phyloP scores from a whole-genome alignment of 92 coral and sea anemone genomes.

The Siderastrea siderea region DNA sequence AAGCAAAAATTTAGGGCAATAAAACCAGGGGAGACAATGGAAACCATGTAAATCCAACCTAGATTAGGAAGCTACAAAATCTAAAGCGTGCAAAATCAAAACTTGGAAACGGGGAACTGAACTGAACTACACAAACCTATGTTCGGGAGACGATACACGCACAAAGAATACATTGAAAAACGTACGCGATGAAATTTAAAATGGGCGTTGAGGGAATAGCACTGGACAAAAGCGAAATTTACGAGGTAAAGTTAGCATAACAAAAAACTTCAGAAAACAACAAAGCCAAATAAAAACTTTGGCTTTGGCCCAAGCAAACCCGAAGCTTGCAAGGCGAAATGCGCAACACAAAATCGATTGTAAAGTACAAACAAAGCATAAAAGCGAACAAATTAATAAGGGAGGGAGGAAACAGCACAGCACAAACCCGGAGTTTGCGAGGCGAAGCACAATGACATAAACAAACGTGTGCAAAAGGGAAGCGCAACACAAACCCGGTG shows the following conservation, averaged over 20 bases:
- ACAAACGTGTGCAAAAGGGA: background rate
- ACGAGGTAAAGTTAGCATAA: background rate
- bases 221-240: background rate
- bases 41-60: background rate
- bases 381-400: no score
- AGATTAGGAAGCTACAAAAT: slow-evolving; percentile 9
- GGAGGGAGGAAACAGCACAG: background rate
- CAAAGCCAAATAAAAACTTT: background rate
- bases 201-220: slow-evolving; percentile 1
- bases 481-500: background rate
- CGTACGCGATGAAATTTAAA: background rate
- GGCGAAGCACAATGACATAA: background rate
- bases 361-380: no score
- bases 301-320: background rate
- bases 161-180: slow-evolving; percentile 9
- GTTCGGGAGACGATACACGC: slow-evolving; percentile 18
- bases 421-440: background rate
- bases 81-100: background rate
- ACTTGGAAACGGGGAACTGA: slow-evolving; percentile 1
- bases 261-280: background rate
- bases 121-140: slow-evolving; percentile 16
- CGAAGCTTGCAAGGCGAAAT: slow-evolving; percentile 1
- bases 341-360: background rate
- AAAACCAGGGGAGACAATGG: background rate
- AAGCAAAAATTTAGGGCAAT: no score